Evolutionary conservation across 2,888 invertebrate genomes (phyloP).

Genomic region (Ectropis crepuscularia): DNA sequence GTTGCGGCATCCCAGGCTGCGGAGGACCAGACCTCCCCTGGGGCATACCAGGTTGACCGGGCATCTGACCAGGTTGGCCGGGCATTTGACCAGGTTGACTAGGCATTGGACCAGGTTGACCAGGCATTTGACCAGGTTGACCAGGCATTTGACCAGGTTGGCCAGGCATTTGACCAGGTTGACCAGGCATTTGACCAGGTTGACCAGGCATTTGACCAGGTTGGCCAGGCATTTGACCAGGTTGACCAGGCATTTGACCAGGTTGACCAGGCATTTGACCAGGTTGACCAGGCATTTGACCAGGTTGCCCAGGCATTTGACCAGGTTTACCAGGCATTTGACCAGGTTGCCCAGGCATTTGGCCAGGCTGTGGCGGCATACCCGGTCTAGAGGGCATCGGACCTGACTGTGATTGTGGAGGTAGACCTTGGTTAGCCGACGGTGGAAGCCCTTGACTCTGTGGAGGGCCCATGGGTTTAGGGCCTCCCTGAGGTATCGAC

Average conservation of each 20-base stretch:
- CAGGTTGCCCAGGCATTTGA: slow-evolving; percentile 44
- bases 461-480: slow-evolving; percentile 31
- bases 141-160: slow-evolving; percentile 46
- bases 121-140: slow-evolving; percentile 47
- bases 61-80: slow-evolving; percentile 17
- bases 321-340: slow-evolving; percentile 42
- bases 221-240: slow-evolving; percentile 22
- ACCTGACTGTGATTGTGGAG: slow-evolving; percentile 40
- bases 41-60: slow-evolving; percentile 24
- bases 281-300: slow-evolving; percentile 38
- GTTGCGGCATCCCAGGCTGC: slow-evolving; percentile 12
- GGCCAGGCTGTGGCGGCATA: slow-evolving; percentile 40
- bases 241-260: slow-evolving; percentile 16
- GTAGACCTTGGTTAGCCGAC: slow-evolving; percentile 42
- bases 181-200: slow-evolving; percentile 44
- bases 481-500: slow-evolving; percentile 40
- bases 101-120: slow-evolving; percentile 19
- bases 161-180: slow-evolving; percentile 42
- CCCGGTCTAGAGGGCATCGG: slow-evolving; percentile 36
- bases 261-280: slow-evolving; percentile 24
- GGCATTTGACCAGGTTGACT: slow-evolving; percentile 22
- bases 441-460: slow-evolving; percentile 47
- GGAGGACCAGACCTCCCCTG: slow-evolving; percentile 8
- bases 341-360: slow-evolving; percentile 13
- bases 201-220: slow-evolving; percentile 37